Evolutionary conservation across 1,140 invertebrate species (phyloP).

Genomic region (Zelostemma sp.): DNA sequence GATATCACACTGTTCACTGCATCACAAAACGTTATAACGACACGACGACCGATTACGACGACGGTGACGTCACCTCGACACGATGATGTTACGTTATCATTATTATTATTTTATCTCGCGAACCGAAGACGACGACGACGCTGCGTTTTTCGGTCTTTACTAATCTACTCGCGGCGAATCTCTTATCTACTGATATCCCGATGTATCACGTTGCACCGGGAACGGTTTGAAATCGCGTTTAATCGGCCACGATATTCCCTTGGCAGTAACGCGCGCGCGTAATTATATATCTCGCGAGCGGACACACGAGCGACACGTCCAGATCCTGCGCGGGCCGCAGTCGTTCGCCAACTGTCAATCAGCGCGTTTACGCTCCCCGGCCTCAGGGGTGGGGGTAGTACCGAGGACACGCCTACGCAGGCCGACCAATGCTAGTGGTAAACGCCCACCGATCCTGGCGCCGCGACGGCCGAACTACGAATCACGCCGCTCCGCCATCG

Average conservation of each 20-base stretch:
- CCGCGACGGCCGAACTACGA: slow-evolving; percentile 44
- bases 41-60: slow-evolving; percentile 13
- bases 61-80: background rate
- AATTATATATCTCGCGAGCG: no score
- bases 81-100: no score
- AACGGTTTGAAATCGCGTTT: no score
- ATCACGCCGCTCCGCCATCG: slow-evolving; percentile 57
- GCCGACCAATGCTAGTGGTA: slow-evolving; percentile 54
- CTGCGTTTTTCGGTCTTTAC: no score
- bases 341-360: slow-evolving; percentile 79
- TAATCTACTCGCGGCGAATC: no score
- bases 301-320: slow-evolving; percentile 52
- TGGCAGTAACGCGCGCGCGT: no score
- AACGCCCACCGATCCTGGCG: slow-evolving; percentile 52
- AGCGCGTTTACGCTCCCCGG: slow-evolving; percentile 60
- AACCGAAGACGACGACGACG: no score
- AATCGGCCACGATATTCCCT: no score
- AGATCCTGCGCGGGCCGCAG: slow-evolving; percentile 75
- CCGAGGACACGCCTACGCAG: slow-evolving; percentile 52
- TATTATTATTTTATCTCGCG: no score
- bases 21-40: slow-evolving; percentile 37
- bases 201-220: no score
- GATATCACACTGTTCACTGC: slow-evolving; percentile 39
- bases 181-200: no score
- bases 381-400: slow-evolving; percentile 71